Base-by-base conservation (phyloP, 2,888 invertebrate genomes). In the Caenorhabditis becei region DNA sequence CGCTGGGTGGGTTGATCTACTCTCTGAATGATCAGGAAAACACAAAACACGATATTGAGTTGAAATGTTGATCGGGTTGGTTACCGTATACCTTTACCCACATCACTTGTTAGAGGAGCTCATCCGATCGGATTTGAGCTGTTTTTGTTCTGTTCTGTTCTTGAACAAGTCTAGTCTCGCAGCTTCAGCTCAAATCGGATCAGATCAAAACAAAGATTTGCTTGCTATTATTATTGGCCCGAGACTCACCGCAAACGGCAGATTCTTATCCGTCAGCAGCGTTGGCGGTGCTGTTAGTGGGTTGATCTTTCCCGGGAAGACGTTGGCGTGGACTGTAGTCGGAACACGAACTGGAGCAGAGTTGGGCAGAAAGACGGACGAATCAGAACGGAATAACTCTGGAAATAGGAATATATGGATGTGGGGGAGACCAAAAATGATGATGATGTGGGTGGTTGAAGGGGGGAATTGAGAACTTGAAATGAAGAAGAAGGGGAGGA, bases 231-330 rank as follows among this genome's bases (percentile, higher is more conserved):
- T 41, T 14, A 14, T 11, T 14, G 2, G 7, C 14, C 14, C 14
- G 2, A 41, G 41, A 65, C 78, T 62, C 4, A 78, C 78, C 37
- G 66, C 5, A 10, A 78, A 72, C 14, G 56, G 77, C 4, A 65
- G 41, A 18, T 53, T 66, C 28, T 75, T 66, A 58, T 65, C 77
- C 24, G 79, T 18, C 14, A 79, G 20, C 5, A 79, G 32, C 4
- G 67, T 32, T 20, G 80, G 51, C 18, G 74, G 65, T 8, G 75
- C 74, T 47, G 74, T 28, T 8, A 80, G 20, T 10, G 74, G 69
- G 54, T 80, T 80, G 70, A 80, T 63, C 44, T 80, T 80, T 14
- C 61, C 49, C 2, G 56, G 49, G 51, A 80, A 80, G 2, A 69
- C 74, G 26, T 44, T 28, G 7, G 62, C 37, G 62, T 69, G 41